Percentiles rank a stretch among this genome's conserved stretches.
Conservation (phyloP, 2,797 vertebrate genomes). For the Pampus argenteus region DNA sequence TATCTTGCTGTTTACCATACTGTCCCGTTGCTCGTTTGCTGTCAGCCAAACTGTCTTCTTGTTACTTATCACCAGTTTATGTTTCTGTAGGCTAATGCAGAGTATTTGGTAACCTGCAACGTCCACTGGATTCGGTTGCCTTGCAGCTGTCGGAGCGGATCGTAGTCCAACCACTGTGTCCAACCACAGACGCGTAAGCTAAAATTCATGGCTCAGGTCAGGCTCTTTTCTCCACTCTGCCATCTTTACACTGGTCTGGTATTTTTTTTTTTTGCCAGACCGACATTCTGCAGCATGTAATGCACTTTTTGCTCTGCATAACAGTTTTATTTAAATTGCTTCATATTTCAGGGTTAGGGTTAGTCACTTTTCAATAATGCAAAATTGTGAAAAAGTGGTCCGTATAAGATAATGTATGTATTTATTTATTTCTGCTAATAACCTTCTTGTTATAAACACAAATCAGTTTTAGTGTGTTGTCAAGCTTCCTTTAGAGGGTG, state of each 20-base stretch:
- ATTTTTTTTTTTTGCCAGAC: not conserved
- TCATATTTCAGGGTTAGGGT: not conserved
- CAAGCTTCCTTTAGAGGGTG: not conserved
- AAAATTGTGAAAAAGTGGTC: not conserved
- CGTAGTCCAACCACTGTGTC: not conserved
- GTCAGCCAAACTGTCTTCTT: slow-evolving; percentile 55
- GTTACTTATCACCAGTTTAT: slow-evolving; percentile 23
- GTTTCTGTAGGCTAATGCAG: not conserved
- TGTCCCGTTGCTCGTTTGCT: slow-evolving; percentile 40
- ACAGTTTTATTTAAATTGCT: not conserved
- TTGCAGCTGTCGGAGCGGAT: not conserved
- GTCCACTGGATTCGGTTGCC: not conserved
- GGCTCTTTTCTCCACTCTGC: not conserved
- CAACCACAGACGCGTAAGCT: not conserved
- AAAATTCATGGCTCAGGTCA: not conserved
- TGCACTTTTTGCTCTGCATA: not conserved
- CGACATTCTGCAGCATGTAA: not conserved
- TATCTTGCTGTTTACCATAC: slow-evolving; percentile 21
- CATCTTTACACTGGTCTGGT: slow-evolving; percentile 12
- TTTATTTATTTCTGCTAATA: not conserved
- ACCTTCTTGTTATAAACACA: slow-evolving; percentile 1
- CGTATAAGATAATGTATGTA: not conserved
- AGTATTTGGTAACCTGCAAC: slow-evolving; percentile 7
- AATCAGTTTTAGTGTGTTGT: not conserved
- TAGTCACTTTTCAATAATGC: not conserved